Evolutionary conservation across 1,140 invertebrate species (phyloP), one percentile per base, ranked within the genome.

Genomic region (Pachyrhynchus sulphureomaculatus): DNA sequence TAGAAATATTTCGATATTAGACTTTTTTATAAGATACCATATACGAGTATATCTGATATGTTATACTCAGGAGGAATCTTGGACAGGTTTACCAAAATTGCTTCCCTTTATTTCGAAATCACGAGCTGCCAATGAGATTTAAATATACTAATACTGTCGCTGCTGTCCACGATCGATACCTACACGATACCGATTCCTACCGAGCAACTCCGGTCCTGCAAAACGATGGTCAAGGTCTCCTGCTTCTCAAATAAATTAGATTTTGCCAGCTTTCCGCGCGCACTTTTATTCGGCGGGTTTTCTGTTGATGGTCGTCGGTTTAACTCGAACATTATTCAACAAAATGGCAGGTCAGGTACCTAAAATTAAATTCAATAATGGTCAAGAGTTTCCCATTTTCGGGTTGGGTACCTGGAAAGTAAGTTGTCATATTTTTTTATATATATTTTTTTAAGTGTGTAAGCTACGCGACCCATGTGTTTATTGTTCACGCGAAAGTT

Each of bases 321-420:
- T 42, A 2, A 42, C 39, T 42, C 39, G 39, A 20, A 23, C 17
- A 42, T 17, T 56, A 10, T 17, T 36, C 51, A 63, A 63, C 6
- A n/a, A n/a, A n/a, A 63, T 63, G 61, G 45, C 53, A 39, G 21
- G 32, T 13, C 48, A 63, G 56, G 61, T 63, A 26, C 53, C 52
- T 15, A 62, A 53, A 54, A 57, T 85, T 4, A 83, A 82, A 68
- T 80, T 88, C 10, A 79, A 80, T 64, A 84, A 83, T 67, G 86
- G 85, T 18, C 71, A 79, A 23, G 70, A 80, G 57, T 80, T 89
- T 29, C 87, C 87, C 0, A 71, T 80, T 12, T 77, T 89, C 56
- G 88, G 88, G 2, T 73, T 90, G 12, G 88, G 88, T 44, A 90
- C 88, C 1, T 90, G 87, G 87, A 86, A 87, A 75, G 85, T 84